These are phyloP conservation scores for Pan troglodytes DNA, from an alignment of 2,113 vertebrate species.

Conservation along the genomic window NHGRI_mPanTro3-v2.1_pri NC_072402.2:77784501-77785000, in stretches of 20 bases:
- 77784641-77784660: neutral
- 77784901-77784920: neutral
- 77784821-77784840: neutral
- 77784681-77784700: neutral
- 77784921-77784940: neutral
- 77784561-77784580: neutral
- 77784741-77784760: neutral
- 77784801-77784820: neutral
- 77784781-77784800: neutral
- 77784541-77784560: neutral
- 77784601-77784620: neutral
- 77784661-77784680: neutral
- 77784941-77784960: neutral
- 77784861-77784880: neutral
- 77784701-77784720: neutral
- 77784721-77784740: neutral
- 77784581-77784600: neutral
- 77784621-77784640: neutral
- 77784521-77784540: neutral
- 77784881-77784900: neutral
- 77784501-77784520: neutral
- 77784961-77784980: neutral
- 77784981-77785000: neutral
- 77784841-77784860: neutral
- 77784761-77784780: neutral